Evolutionary conservation across 2,888 invertebrate species (phyloP).

Genomic region (Tipula unca): DNA sequence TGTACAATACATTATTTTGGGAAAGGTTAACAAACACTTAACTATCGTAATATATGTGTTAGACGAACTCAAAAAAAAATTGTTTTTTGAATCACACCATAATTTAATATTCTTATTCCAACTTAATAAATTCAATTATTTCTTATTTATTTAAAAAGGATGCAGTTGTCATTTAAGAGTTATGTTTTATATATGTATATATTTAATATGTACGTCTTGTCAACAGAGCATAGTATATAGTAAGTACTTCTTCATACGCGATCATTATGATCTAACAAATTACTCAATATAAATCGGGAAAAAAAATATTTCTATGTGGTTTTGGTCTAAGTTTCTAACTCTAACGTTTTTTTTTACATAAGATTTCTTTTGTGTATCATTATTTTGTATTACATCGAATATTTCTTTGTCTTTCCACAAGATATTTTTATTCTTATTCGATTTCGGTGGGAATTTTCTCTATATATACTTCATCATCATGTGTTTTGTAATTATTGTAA

Average conservation of each 20-base stretch:
- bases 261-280: constrained; percentile 14
- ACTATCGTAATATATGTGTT: neutral
- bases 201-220: neutral
- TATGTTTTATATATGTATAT: neutral
- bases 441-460: neutral
- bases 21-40: neutral
- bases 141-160: constrained; percentile 16
- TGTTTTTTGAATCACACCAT: neutral
- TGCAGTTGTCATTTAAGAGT: constrained; percentile 15
- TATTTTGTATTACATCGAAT: neutral
- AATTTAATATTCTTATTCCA: neutral
- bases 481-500: neutral
- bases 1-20: neutral
- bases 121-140: neutral
- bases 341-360: neutral
- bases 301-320: neutral
- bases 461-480: neutral
- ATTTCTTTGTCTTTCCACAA: neutral
- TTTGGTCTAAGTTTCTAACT: neutral
- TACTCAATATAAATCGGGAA: neutral
- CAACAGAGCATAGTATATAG: neutral
- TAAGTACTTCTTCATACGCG: neutral
- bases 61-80: neutral
- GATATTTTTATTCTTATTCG: neutral
- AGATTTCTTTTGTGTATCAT: neutral